Conservation (phyloP, 1,140 invertebrate genomes). For the Cherax quadricarinatus region DNA sequence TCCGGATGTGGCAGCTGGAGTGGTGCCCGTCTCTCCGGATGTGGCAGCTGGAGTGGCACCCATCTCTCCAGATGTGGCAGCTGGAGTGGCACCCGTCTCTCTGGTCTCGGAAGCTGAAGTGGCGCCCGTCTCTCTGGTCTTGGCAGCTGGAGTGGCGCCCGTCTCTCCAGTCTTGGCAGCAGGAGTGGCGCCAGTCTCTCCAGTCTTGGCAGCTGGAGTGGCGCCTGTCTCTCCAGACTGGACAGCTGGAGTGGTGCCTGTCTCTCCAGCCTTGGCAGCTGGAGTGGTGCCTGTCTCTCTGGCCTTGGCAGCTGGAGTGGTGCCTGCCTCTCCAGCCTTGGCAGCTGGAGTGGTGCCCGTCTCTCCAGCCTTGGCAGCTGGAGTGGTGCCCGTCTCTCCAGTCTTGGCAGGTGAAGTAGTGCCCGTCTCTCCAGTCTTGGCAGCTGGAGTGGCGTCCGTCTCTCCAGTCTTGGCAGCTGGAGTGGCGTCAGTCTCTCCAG, state of each 20-base stretch:
- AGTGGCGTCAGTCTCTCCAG: not conserved
- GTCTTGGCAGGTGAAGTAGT: not conserved
- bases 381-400: not conserved
- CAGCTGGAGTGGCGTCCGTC: not conserved
- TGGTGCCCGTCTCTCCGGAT: no score
- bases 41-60: no score
- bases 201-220: not conserved
- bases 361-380: not conserved
- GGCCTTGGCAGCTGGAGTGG: not conserved
- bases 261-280: not conserved
- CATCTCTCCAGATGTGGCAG: not conserved
- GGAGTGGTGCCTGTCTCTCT: not conserved
- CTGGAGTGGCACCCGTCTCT: no score
- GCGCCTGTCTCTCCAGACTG: not conserved
- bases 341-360: not conserved
- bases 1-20: no score
- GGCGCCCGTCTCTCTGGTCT: no score
- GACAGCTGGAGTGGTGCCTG: not conserved
- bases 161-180: no score
- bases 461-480: not conserved
- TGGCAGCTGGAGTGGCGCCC: no score
- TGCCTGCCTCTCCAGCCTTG: not conserved
- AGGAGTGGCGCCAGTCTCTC: no score
- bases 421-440: not conserved
- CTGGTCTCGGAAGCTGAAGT: no score